Conservation (phyloP, 2,113 vertebrate genomes). For the Alethe diademata region DNA sequence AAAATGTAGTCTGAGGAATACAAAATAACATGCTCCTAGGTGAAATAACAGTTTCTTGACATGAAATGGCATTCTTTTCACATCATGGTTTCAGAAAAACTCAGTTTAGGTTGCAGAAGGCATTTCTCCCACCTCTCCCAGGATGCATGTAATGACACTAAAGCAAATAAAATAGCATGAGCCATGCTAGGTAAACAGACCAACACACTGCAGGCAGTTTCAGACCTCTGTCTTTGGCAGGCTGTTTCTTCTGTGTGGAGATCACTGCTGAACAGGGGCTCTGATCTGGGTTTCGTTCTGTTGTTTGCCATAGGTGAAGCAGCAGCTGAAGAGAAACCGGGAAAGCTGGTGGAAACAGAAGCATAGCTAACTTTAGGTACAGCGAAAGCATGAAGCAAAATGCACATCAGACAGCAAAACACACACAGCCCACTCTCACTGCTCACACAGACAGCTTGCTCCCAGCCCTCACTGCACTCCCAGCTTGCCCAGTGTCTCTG, state of each 20-base stretch:
- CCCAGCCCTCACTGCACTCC: neutral
- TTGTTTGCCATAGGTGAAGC: neutral
- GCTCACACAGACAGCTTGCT: neutral
- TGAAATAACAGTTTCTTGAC: neutral
- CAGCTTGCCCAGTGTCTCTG: neutral
- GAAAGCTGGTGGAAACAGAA: neutral
- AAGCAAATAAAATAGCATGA: constrained; percentile 17
- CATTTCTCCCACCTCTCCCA: neutral
- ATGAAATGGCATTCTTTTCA: neutral
- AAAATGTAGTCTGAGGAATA: constrained; percentile 5
- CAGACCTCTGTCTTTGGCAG: neutral
- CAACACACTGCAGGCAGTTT: neutral
- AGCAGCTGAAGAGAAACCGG: neutral
- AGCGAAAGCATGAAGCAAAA: neutral
- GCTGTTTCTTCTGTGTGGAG: neutral
- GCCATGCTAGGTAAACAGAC: neutral
- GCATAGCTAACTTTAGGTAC: neutral
- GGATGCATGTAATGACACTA: neutral
- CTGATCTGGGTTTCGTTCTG: neutral
- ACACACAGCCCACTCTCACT: neutral
- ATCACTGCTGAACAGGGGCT: neutral
- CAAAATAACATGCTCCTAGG: neutral
- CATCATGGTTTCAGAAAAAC: neutral
- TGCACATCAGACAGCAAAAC: neutral
- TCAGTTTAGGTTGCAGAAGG: neutral